A percentile compares a stretch with the other conserved stretches of the same genome.
These are phyloP conservation scores for Corynorhinus townsendii DNA, from an alignment of 2,113 vertebrate genomes.

Conservation along the genomic window DNA sequence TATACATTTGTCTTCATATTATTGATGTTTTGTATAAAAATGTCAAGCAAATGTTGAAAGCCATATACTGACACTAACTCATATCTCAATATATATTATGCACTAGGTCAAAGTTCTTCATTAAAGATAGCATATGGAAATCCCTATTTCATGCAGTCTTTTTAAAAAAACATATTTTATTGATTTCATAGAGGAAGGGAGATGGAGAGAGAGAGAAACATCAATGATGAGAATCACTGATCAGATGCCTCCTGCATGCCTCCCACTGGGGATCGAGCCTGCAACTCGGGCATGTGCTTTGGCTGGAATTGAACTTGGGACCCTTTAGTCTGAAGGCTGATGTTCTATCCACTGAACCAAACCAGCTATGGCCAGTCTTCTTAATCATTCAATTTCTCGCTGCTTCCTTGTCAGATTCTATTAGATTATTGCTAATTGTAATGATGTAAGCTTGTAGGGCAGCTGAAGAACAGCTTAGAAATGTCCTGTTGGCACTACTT, in stretches of 20 bases:
- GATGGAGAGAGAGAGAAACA: too few relatives aligned
- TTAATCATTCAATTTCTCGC: not conserved
- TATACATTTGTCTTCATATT: not conserved
- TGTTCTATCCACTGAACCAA: too few relatives aligned
- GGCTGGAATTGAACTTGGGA: too few relatives aligned
- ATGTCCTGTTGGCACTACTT: rapidly evolving
- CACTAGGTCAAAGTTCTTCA: not conserved
- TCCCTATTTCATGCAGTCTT: not conserved
- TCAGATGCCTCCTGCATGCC: too few relatives aligned
- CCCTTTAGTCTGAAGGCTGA: too few relatives aligned
- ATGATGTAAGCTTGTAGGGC: not conserved
- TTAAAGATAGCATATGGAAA: not conserved
- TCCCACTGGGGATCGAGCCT: too few relatives aligned
- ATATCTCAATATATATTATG: not conserved
- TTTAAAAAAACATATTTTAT: too few relatives aligned
- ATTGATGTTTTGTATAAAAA: not conserved
- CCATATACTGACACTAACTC: not conserved
- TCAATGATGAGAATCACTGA: too few relatives aligned
- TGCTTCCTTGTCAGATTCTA: not conserved
- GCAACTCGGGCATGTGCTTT: too few relatives aligned
- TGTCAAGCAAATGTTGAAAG: not conserved
- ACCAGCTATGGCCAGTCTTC: not conserved
- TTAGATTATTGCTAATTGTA: not conserved
- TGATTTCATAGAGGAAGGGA: too few relatives aligned
- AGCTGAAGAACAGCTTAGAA: not conserved